Evolutionary conservation across 2,797 vertebrate genomes (phyloP).

Genomic region (Botia almorhae): DNA sequence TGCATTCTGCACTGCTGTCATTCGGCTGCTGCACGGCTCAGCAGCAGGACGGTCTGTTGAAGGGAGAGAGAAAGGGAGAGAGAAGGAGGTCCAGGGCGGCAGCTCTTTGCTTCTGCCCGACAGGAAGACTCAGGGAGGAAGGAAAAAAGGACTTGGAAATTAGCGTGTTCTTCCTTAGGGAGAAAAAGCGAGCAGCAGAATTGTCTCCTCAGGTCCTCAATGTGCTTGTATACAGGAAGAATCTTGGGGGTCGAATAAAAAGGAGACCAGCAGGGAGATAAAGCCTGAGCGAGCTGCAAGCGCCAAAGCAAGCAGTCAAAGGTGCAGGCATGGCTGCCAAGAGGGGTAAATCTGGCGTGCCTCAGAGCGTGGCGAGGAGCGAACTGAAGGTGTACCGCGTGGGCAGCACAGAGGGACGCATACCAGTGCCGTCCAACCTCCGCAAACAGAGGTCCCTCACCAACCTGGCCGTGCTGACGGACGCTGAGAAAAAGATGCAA

Average conservation of each 20-base stretch:
- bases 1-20: slow-evolving; percentile 82
- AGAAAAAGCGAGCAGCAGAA: slow-evolving; percentile 42
- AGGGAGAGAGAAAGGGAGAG: slow-evolving; percentile 69
- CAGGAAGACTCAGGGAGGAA: slow-evolving; percentile 48
- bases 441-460: slow-evolving; percentile 97
- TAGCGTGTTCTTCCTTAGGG: slow-evolving; percentile 30
- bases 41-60: slow-evolving; percentile 76
- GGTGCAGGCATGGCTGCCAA: slow-evolving; percentile 83
- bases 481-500: slow-evolving; percentile 96
- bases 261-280: slow-evolving; percentile 68
- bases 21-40: slow-evolving; percentile 83
- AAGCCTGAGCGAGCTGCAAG: slow-evolving; percentile 62
- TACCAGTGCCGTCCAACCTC: slow-evolving; percentile 86
- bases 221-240: slow-evolving; percentile 83
- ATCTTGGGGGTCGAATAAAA: slow-evolving; percentile 84
- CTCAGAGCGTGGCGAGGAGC: slow-evolving; percentile 80
- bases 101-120: slow-evolving; percentile 68
- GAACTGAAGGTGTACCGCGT: slow-evolving; percentile 83
- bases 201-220: slow-evolving; percentile 71
- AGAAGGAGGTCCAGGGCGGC: slow-evolving; percentile 77
- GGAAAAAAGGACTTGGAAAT: slow-evolving; percentile 64
- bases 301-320: slow-evolving; percentile 71
- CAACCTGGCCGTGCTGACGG: slow-evolving; percentile 94
- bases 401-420: slow-evolving; percentile 79
- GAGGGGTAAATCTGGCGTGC: slow-evolving; percentile 81